Percentiles rank a stretch among this genome's conserved stretches.
These are phyloP conservation scores for Lasiurus borealis DNA, from an alignment of 2,113 vertebrate species.

Conservation along the genomic window DNA sequence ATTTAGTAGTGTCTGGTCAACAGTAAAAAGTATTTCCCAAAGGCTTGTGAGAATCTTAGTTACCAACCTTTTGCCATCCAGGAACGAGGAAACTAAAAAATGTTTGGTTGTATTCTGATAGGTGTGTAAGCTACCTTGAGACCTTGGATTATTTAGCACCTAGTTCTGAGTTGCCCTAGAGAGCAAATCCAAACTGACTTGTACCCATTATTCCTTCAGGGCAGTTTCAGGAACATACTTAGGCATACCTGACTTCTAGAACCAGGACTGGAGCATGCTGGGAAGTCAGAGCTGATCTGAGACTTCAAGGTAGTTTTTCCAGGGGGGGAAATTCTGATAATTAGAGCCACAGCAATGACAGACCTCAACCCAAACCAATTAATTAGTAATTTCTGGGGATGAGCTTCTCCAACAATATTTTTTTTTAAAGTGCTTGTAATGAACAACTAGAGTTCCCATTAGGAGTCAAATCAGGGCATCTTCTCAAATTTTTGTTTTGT, in stretches of 20 bases:
- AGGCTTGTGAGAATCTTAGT: neutral
- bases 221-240: neutral
- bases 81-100: neutral
- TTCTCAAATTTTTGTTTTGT: constrained; percentile 10
- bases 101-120: neutral
- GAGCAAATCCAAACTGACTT: neutral
- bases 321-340: neutral
- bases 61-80: neutral
- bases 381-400: neutral
- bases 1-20: neutral
- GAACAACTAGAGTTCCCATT: neutral
- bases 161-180: neutral
- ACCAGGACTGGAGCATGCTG: neutral
- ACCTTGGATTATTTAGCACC: neutral
- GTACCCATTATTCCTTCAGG: neutral
- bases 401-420: neutral
- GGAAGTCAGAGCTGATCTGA: neutral
- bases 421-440: neutral
- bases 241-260: neutral
- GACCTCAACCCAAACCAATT: neutral
- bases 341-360: neutral
- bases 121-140: neutral
- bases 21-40: constrained; percentile 9
- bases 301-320: neutral
- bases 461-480: neutral